Percentiles rank a stretch among this genome's conserved stretches.
Evolutionary conservation across 2,797 vertebrate genomes (phyloP).

Genomic region (Potorous gilbertii): DNA sequence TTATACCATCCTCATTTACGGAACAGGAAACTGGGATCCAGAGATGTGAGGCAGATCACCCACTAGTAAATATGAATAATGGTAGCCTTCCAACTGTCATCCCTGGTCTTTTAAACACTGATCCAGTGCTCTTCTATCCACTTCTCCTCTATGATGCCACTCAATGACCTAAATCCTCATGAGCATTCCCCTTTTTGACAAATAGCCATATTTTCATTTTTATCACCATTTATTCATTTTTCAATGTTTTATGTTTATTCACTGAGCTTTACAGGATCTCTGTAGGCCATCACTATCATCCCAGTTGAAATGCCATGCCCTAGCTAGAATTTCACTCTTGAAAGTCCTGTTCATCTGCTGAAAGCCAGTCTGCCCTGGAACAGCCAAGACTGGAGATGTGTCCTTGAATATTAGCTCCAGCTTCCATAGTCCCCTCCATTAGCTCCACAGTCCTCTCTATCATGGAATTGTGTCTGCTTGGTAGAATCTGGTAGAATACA

Average conservation of each 20-base stretch:
- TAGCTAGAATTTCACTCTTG: neutral
- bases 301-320: accelerated
- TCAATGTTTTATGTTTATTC: neutral
- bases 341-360: neutral
- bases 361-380: neutral
- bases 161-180: neutral
- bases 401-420: neutral
- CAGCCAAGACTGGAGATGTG: neutral
- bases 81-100: neutral
- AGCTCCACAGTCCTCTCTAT: neutral
- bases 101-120: neutral
- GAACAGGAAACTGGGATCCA: neutral
- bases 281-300: neutral
- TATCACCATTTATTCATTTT: neutral
- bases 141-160: neutral
- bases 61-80: neutral
- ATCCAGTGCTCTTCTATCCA: neutral
- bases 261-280: neutral
- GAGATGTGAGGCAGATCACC: neutral
- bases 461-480: neutral
- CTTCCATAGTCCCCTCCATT: neutral
- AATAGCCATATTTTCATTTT: neutral
- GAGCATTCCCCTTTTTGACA: neutral
- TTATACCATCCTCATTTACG: neutral
- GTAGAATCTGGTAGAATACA: neutral